These are phyloP conservation scores for Aphrocallistes beatrix DNA, from an alignment of 37 sponge, comb jelly and placozoan species.

Conservation along the genomic window DNA sequence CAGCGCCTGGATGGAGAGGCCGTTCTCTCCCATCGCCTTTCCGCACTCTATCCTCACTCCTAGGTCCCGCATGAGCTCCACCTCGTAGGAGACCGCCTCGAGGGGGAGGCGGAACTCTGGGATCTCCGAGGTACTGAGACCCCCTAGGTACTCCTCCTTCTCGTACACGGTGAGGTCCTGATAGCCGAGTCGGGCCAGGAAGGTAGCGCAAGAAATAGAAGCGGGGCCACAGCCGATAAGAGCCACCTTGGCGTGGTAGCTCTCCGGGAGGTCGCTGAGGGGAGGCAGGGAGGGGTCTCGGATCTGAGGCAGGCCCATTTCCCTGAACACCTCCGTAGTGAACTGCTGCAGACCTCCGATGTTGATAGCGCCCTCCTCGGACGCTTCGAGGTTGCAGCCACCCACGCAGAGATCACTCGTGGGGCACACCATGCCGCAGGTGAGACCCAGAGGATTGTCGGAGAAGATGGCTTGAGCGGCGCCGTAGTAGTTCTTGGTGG, in stretches of 20 bases:
- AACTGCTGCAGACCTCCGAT: slow-evolving; percentile 97
- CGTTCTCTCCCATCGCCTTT: slow-evolving; percentile 8
- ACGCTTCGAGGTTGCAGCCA: slow-evolving; percentile 83
- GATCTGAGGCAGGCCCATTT: slow-evolving; percentile 80
- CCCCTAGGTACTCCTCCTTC: slow-evolving; percentile 77
- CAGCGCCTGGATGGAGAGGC: slow-evolving; percentile 37
- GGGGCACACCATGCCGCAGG: slow-evolving; percentile 96
- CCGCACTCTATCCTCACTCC: slow-evolving; percentile 66
- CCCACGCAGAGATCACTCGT: slow-evolving; percentile 94
- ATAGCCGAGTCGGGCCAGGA: slow-evolving; percentile 85
- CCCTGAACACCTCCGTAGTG: slow-evolving; percentile 91
- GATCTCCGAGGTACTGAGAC: slow-evolving; percentile 90
- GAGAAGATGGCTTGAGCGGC: slow-evolving; percentile 86
- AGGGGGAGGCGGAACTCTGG: slow-evolving; percentile 86
- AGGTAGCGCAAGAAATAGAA: slow-evolving; percentile 94
- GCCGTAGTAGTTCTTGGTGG: slow-evolving; percentile 88
- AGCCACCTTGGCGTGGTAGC: slow-evolving; percentile 88
- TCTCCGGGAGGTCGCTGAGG: slow-evolving; percentile 58
- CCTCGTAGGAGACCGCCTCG: slow-evolving; percentile 90
- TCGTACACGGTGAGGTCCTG: slow-evolving; percentile 76
- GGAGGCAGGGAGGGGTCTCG: slow-evolving; percentile 65
- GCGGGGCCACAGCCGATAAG: slow-evolving; percentile 93
- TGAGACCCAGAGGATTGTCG: slow-evolving; percentile 90
- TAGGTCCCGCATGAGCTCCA: slow-evolving; percentile 85
- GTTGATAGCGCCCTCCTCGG: slow-evolving; percentile 92